These are phyloP conservation scores for Heterodera carotae DNA, from an alignment of 1,140 invertebrate genomes.

Conservation along the genomic window DNA sequence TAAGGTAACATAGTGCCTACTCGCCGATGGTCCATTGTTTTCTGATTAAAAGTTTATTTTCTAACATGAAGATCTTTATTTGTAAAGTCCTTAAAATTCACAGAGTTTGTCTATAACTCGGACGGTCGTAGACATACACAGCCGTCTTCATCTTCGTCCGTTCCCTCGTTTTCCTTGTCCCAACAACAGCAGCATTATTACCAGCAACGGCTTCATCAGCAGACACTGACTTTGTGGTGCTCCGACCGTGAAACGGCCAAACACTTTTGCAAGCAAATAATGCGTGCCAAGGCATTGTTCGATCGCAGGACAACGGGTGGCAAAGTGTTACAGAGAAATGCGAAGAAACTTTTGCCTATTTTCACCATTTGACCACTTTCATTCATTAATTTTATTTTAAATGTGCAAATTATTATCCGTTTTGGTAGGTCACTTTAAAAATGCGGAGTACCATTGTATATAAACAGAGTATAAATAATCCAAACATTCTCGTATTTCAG, in stretches of 20 bases:
- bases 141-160: neutral
- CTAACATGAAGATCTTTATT: neutral
- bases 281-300: slow-evolving; percentile 25
- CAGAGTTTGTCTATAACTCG: slow-evolving; percentile 4
- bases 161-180: neutral
- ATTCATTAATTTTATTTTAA: no score
- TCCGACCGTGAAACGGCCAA: slow-evolving; percentile 11
- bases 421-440: no score
- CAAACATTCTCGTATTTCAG: no score
- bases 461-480: no score
- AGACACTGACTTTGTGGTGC: slow-evolving; percentile 16
- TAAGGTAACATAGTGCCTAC: no score
- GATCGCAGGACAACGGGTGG: neutral
- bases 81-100: neutral
- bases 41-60: neutral
- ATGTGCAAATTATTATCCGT: no score
- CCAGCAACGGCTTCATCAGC: neutral
- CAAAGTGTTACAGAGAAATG: slow-evolving; percentile 7
- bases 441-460: no score
- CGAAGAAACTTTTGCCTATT: slow-evolving; percentile 9
- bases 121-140: neutral
- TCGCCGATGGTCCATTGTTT: no score
- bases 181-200: neutral
- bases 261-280: slow-evolving; percentile 18
- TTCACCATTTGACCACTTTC: slow-evolving; percentile 18